phyloP scores from a whole-genome alignment of 2,113 vertebrate genomes.

The Hydrochoerus hydrochaeris region DNA sequence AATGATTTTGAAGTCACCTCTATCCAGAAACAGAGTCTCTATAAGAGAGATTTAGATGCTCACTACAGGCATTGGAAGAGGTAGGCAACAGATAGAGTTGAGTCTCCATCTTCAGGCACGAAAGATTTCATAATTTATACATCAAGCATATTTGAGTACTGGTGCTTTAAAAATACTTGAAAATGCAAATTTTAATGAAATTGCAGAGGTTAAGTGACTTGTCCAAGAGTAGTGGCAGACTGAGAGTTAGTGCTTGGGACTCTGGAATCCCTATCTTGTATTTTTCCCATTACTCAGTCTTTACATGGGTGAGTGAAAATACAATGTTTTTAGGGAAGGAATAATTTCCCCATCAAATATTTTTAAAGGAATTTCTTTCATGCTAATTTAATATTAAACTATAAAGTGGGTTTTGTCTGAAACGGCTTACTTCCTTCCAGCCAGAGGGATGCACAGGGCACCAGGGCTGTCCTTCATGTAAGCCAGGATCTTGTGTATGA shows the following conservation, averaged over 20 bases:
- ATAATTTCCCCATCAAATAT: slow-evolving; percentile 4
- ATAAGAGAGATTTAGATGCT: background rate
- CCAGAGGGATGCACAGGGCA: background rate
- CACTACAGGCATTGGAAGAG: background rate
- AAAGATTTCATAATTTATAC: background rate
- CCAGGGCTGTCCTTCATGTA: background rate
- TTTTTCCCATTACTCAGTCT: background rate
- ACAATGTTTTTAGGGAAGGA: background rate
- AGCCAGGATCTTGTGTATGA: background rate
- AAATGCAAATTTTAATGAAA: slow-evolving; percentile 4
- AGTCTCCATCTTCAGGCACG: background rate
- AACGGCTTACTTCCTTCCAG: background rate
- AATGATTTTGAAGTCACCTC: background rate
- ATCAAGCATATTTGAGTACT: background rate
- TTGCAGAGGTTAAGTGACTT: slow-evolving; percentile 71
- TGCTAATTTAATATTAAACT: background rate
- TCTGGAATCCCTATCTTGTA: background rate
- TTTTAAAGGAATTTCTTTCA: background rate
- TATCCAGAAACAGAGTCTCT: background rate
- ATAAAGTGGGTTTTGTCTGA: background rate
- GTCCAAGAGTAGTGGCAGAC: slow-evolving; percentile 63
- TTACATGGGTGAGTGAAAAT: background rate
- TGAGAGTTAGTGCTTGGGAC: background rate
- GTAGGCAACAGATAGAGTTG: background rate
- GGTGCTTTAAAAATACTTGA: slow-evolving; percentile 1